Conservation (phyloP, 1,140 invertebrate genomes). For the Centruroides vittatus region DNA sequence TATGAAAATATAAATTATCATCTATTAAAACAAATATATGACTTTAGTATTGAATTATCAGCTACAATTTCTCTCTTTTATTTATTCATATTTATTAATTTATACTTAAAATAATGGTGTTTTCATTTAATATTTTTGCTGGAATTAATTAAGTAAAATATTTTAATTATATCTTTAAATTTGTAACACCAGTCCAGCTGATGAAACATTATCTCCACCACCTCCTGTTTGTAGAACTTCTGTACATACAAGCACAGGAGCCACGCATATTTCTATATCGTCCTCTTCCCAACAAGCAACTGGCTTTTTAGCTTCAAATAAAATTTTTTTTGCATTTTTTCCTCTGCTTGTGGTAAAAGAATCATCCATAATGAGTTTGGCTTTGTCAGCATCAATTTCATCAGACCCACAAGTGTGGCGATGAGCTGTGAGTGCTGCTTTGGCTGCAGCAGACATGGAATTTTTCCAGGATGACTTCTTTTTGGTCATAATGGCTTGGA, state of each 20-base stretch:
- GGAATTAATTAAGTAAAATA: neutral
- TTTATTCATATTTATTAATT: no score
- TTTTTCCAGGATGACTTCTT: constrained; percentile 55
- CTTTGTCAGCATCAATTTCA: constrained; percentile 50
- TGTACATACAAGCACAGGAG: constrained; percentile 71
- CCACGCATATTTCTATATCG: constrained; percentile 57
- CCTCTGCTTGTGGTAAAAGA: constrained; percentile 58
- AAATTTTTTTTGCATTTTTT: constrained; percentile 38
- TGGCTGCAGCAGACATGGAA: constrained; percentile 60
- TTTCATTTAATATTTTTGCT: no score
- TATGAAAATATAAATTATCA: no score
- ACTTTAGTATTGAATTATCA: no score
- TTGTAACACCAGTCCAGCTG: constrained; percentile 63
- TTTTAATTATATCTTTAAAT: constrained; percentile 26
- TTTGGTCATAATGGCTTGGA: constrained; percentile 63
- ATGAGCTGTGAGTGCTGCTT: constrained; percentile 68
- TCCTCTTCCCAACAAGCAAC: constrained; percentile 70
- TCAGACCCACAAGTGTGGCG: constrained; percentile 67
- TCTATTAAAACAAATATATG: no score
- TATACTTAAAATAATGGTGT: no score
- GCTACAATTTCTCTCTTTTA: no score
- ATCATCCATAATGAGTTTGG: constrained; percentile 58
- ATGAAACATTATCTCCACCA: constrained; percentile 77
- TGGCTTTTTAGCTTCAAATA: constrained; percentile 44
- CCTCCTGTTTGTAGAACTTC: constrained; percentile 67